These are phyloP conservation scores for Idaea aversata DNA, from an alignment of 2,888 invertebrate genomes.

Conservation along the genomic window DNA sequence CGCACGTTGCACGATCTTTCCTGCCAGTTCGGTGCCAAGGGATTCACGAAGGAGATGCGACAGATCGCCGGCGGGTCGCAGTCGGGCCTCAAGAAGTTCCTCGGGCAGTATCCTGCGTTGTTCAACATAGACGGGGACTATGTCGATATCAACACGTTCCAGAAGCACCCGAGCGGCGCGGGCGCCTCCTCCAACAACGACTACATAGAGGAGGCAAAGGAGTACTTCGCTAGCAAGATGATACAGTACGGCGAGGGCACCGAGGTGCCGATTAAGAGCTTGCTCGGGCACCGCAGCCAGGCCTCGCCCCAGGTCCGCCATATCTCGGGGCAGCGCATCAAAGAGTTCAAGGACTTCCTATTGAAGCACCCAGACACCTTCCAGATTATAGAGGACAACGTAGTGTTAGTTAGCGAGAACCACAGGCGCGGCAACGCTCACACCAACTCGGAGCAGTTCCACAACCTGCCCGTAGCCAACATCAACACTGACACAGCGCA, in stretches of 20 bases:
- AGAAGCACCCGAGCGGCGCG: constrained; percentile 80
- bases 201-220: constrained; percentile 97
- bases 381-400: constrained; percentile 91
- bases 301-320: constrained; percentile 98
- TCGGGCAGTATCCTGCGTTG: constrained; percentile 96
- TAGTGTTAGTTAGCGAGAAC: constrained; percentile 86
- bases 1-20: constrained; percentile 98
- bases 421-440: constrained; percentile 85
- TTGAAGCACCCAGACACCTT: constrained; percentile 91
- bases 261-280: constrained; percentile 97
- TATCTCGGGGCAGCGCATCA: constrained; percentile 95
- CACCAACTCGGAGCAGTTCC: constrained; percentile 82
- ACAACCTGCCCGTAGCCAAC: constrained; percentile 86
- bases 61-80: constrained; percentile 97
- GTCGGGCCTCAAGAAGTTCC: constrained; percentile 97
- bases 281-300: constrained; percentile 97
- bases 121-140: constrained; percentile 97
- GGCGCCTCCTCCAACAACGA: constrained; percentile 87
- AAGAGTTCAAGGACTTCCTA: constrained; percentile 95
- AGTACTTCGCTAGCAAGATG: constrained; percentile 97
- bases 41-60: constrained; percentile 99
- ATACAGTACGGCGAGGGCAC: constrained; percentile 96
- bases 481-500: constrained; percentile 92
- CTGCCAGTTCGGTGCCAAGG: constrained; percentile 99
- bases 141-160: constrained; percentile 91